Percentiles rank a stretch among this genome's conserved stretches.
These are phyloP conservation scores for Clepsis dumicolana DNA, from an alignment of 2,888 invertebrate species.

Conservation along the genomic window DNA sequence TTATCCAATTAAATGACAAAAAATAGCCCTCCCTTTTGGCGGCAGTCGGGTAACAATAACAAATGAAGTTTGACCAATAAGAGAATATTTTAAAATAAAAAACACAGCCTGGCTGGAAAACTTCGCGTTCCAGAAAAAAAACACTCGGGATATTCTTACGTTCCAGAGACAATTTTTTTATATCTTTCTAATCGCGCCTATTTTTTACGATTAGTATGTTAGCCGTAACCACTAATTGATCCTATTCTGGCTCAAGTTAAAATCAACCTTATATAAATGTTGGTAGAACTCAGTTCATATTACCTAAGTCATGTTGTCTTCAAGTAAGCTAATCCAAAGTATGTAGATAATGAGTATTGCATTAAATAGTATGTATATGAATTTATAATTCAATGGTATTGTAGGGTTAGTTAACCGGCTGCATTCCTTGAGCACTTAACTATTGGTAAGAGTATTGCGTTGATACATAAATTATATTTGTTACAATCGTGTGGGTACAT, in stretches of 20 bases:
- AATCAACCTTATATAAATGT: background rate
- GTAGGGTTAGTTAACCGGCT: slow-evolving; percentile 15
- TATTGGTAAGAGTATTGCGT: slow-evolving; percentile 35
- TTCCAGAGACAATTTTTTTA: background rate
- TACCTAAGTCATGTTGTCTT: too few relatives aligned
- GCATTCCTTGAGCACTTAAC: slow-evolving; percentile 36
- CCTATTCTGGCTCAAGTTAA: background rate
- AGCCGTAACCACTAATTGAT: slow-evolving; percentile 8
- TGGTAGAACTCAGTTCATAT: background rate
- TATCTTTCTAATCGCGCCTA: slow-evolving; percentile 10
- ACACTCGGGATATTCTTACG: slow-evolving; percentile 9
- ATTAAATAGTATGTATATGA: slow-evolving; percentile 25
- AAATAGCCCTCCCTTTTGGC: too few relatives aligned
- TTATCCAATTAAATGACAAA: too few relatives aligned
- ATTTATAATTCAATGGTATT: slow-evolving; percentile 29
- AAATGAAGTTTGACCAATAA: background rate
- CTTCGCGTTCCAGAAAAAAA: background rate
- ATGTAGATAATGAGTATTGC: slow-evolving; percentile 36
- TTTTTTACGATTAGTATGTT: background rate
- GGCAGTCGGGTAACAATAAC: background rate
- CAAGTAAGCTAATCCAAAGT: slow-evolving; percentile 26
- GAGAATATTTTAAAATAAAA: background rate
- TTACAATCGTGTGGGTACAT: slow-evolving; percentile 14
- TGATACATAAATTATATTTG: slow-evolving; percentile 19
- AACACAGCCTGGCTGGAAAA: background rate